Evolutionary conservation across 1,140 invertebrate genomes (phyloP).

Genomic region (Drosophila rhopaloa): DNA sequence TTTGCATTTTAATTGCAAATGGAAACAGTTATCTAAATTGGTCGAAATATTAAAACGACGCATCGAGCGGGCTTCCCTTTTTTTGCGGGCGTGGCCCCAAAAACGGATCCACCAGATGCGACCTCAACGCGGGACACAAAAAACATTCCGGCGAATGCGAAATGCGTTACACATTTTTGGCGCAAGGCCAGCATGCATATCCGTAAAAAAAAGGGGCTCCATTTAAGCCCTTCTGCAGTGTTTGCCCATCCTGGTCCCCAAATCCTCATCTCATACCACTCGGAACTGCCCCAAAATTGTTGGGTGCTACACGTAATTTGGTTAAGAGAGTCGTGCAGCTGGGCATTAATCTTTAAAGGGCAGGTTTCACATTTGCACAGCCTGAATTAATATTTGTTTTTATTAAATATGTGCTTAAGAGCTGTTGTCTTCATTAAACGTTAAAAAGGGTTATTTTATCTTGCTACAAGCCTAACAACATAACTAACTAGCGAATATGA

Average conservation of each 20-base stretch:
- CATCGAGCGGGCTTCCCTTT: slow-evolving; percentile 36
- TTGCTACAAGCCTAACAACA: too few relatives aligned
- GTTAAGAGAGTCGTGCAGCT: neutral
- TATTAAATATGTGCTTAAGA: neutral
- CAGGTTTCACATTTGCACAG: slow-evolving; percentile 2
- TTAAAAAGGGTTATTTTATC: too few relatives aligned
- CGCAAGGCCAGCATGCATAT: slow-evolving; percentile 44
- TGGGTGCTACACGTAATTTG: slow-evolving; percentile 4
- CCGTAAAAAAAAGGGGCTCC: slow-evolving; percentile 24
- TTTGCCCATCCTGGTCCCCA: neutral
- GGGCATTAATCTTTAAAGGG: neutral
- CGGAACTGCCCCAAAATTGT: neutral
- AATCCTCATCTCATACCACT: neutral
- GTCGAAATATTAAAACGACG: slow-evolving; percentile 82
- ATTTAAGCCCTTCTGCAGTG: slow-evolving; percentile 36
- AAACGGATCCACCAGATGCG: slow-evolving; percentile 22
- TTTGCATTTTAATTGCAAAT: slow-evolving; percentile 84
- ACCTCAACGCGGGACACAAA: slow-evolving; percentile 27
- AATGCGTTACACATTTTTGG: slow-evolving; percentile 59
- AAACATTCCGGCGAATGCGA: slow-evolving; percentile 38
- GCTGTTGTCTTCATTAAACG: neutral
- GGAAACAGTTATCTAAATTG: slow-evolving; percentile 84
- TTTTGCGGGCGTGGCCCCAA: slow-evolving; percentile 24
- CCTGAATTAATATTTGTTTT: neutral
- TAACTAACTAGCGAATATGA: too few relatives aligned